Conservation (phyloP, 2,113 vertebrate genomes). For the Vombatus ursinus region DNA sequence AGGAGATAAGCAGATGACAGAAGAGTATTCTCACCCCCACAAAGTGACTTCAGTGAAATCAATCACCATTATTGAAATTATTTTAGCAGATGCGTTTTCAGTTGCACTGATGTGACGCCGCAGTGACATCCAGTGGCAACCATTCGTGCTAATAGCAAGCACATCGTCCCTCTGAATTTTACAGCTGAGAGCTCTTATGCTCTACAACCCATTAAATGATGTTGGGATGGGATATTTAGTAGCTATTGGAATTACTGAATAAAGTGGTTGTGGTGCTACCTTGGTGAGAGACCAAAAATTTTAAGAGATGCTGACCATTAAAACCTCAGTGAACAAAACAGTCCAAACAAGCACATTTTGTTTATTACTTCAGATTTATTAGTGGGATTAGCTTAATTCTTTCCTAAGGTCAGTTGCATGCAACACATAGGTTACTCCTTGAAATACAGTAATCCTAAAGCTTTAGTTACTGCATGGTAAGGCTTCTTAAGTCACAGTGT, state of each 20-base stretch:
- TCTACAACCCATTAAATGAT: neutral
- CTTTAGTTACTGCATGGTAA: conserved; percentile 86
- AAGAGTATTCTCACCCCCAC: conserved; percentile 32
- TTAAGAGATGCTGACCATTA: fast-evolving
- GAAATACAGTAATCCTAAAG: conserved; percentile 86
- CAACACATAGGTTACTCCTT: conserved; percentile 88
- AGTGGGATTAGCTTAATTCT: conserved; percentile 79
- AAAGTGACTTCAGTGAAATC: conserved; percentile 25
- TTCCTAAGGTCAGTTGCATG: conserved; percentile 93
- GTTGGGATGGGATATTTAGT: neutral
- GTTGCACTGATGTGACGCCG: conserved; percentile 37
- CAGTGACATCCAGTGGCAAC: conserved; percentile 76
- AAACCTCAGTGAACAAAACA: conserved; percentile 51
- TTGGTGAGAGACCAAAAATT: fast-evolving
- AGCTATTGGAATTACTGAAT: neutral
- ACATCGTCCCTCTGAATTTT: neutral
- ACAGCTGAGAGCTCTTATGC: fast-evolving
- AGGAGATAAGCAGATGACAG: neutral
- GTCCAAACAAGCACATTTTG: conserved; percentile 69
- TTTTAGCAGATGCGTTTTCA: conserved; percentile 55
- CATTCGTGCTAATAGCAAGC: conserved; percentile 12
- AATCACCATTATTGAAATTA: conserved; percentile 61
- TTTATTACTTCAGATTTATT: conserved; percentile 86
- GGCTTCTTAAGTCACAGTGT: conserved; percentile 95
- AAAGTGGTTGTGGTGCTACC: fast-evolving